Percentiles rank a stretch among this genome's conserved stretches.
Evolutionary conservation across 2,113 vertebrate genomes (phyloP).

Genomic region (Leucosticte australis): DNA sequence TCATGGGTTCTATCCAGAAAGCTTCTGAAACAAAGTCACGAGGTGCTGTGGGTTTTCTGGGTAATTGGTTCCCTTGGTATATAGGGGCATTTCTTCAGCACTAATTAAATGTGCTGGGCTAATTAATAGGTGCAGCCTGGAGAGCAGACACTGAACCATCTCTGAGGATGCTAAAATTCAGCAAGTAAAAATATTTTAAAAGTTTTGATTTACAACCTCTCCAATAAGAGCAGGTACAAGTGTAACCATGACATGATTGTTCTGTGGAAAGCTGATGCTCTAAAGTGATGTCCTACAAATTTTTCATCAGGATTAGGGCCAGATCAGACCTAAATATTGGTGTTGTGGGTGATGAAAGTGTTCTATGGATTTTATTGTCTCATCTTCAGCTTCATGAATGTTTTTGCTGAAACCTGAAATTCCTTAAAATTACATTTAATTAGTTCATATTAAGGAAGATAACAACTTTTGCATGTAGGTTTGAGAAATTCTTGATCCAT

Average conservation of each 20-base stretch:
- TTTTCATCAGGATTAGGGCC: background rate
- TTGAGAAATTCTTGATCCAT: background rate
- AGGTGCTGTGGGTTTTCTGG: background rate
- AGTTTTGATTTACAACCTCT: background rate
- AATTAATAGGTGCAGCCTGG: background rate
- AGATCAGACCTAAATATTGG: background rate
- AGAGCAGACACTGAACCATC: background rate
- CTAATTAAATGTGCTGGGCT: background rate
- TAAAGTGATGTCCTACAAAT: background rate
- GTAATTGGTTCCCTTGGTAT: background rate
- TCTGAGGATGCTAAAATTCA: background rate
- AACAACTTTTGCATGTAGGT: background rate
- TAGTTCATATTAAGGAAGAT: background rate
- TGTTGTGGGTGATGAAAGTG: background rate
- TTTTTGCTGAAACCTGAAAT: background rate
- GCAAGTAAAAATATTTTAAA: background rate
- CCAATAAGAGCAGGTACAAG: accelerated
- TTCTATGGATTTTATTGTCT: background rate
- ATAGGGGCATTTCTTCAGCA: background rate
- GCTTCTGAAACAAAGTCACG: background rate
- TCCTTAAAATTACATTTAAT: background rate
- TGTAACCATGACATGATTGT: background rate
- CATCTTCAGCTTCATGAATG: background rate
- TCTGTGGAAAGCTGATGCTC: background rate
- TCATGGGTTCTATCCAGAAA: background rate